phyloP scores from a whole-genome alignment of 1,140 invertebrate species.

The Drosophila eugracilis region DNA sequence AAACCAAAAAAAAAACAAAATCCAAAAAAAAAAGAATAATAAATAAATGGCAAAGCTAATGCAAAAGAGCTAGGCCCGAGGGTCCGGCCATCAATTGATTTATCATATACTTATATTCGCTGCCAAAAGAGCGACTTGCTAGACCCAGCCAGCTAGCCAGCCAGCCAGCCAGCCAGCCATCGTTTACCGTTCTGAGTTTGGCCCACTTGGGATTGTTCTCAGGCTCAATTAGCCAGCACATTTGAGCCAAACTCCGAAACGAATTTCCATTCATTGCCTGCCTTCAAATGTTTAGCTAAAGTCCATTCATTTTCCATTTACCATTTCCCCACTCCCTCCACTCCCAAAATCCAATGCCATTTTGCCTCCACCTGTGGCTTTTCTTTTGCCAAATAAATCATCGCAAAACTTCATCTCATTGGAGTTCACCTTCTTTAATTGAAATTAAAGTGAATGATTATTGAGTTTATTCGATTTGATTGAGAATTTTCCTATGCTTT shows the following conservation, averaged over 20 bases:
- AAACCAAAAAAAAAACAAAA: conserved; percentile 1
- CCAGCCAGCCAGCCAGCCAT: conserved; percentile 4
- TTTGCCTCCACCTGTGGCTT: conserved; percentile 1
- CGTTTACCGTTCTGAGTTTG: conserved; percentile 12
- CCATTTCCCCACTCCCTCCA: not conserved
- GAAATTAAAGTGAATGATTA: conserved; percentile 2
- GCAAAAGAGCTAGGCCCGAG: conserved; percentile 25
- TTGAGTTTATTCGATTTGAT: conserved; percentile 6
- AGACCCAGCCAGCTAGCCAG: no score
- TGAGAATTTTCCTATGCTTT: not conserved
- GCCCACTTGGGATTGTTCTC: conserved; percentile 30
- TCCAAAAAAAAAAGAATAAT: not conserved
- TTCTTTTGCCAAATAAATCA: conserved; percentile 36
- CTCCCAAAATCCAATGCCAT: not conserved
- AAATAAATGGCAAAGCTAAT: conserved; percentile 2
- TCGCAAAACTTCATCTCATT: conserved; percentile 8
- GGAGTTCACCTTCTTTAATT: conserved; percentile 9
- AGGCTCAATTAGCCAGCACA: conserved; percentile 38
- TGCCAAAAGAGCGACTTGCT: conserved; percentile 11
- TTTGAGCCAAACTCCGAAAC: conserved; percentile 15
- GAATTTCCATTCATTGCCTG: conserved; percentile 32
- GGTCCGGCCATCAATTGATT: conserved; percentile 45
- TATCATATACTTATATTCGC: conserved; percentile 39
- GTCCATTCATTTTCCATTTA: conserved; percentile 24
- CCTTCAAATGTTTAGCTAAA: no score